Base-by-base conservation (phyloP, 1,140 invertebrate species). In the Pseudomyrmex gracilis region DNA sequence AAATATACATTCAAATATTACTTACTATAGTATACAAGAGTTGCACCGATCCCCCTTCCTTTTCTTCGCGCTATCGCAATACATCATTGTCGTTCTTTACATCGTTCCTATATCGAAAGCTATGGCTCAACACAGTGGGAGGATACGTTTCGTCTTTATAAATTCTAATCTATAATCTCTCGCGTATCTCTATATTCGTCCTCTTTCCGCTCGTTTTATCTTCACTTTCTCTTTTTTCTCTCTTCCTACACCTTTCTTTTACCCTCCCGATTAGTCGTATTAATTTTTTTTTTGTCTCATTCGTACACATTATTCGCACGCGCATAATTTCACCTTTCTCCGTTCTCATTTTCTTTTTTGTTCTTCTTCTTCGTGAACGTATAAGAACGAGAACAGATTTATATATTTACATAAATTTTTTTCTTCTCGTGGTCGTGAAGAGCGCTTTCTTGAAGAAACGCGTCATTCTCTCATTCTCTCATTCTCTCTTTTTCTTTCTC, bases 1-100 rank as follows among this genome's bases (percentile, higher is more conserved):
- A 94, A 93, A 94, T 93, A 94, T 94, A 93, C 91, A 93, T 93
- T 94, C 91, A 92, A 94, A 93, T 94, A 94, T 93, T 91, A 91
- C 92, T 93, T 91, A 91, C 92, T 93, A 94, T 93, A 93, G 92
- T 93, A 94, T 94, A 93, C 93, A 93, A 93, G 92, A 92, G 90
- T 92, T 86, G 89, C 92, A 90, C 89, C 88, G 85, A 2, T 85
- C 73, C 71, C 87, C 80, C 57, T 67, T 51, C 82, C 47, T 24
- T 74, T 78, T 55, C 76, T 63, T 51, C 17, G 49, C 57, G 57
- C 78, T 61, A 61, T 73, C 58, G 24, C 68, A 70, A 22, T 61
- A 73, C 20, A 22, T 47, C 47, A 13, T 55, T 22, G n/a, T 49
- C 64, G 76, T 76, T 76, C 71, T 60, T 85, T 73, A 58, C 87